phyloP scores from a whole-genome alignment of 1,140 invertebrate genomes.

The Drosophila sturtevanti region DNA sequence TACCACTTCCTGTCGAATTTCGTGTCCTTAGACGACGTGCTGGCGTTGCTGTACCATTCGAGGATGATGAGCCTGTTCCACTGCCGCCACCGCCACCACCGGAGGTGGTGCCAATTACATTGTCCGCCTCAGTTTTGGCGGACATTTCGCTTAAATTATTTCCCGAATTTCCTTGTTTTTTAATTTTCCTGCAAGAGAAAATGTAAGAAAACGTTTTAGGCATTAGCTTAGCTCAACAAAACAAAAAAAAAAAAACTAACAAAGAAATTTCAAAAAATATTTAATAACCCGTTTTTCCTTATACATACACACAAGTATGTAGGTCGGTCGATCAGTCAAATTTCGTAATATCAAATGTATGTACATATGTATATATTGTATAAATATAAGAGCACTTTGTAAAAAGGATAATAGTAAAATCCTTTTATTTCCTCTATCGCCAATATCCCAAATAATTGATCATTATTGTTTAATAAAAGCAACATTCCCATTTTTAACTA shows the following conservation, averaged over 20 bases:
- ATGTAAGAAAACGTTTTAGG: neutral
- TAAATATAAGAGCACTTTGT: neutral
- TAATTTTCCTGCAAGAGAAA: conserved; percentile 1
- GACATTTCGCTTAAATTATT: conserved; percentile 58
- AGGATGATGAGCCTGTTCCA: conserved; percentile 29
- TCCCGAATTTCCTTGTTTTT: conserved; percentile 29
- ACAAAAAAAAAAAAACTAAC: neutral
- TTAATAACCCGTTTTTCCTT: neutral
- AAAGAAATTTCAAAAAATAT: neutral
- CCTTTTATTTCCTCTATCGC: no score
- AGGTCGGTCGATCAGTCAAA: no score
- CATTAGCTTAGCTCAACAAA: neutral
- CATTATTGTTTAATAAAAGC: no score
- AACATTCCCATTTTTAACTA: no score
- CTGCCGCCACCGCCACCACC: conserved; percentile 32
- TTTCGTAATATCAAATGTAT: neutral
- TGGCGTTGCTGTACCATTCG: conserved; percentile 65
- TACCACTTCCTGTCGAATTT: conserved; percentile 68
- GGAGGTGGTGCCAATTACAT: conserved; percentile 36
- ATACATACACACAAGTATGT: no score
- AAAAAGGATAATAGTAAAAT: no score
- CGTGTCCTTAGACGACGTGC: conserved; percentile 75
- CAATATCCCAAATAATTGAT: no score
- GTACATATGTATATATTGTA: neutral
- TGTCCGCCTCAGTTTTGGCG: conserved; percentile 69